phyloP scores from a whole-genome alignment of 1,140 invertebrate genomes.

The Elymnias hypermnestra region DNA sequence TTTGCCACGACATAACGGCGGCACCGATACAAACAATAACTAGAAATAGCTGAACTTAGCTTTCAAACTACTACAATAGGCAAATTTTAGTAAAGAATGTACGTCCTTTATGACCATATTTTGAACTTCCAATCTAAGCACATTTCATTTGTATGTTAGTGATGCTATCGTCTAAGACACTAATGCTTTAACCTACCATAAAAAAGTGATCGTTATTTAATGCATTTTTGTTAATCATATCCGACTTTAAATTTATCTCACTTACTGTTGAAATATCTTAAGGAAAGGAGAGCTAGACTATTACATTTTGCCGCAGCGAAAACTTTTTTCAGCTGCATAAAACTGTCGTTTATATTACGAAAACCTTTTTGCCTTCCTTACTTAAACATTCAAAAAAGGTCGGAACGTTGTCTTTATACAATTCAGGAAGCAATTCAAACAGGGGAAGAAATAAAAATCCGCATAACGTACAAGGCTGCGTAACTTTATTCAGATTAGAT shows the following conservation, averaged over 20 bases:
- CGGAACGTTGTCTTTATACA: slow-evolving; percentile 4
- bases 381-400: slow-evolving; percentile 2
- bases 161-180: too few species aligned
- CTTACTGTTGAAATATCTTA: too few species aligned
- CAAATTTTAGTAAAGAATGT: neutral
- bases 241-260: too few species aligned
- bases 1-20: slow-evolving; percentile 40
- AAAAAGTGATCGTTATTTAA: too few species aligned
- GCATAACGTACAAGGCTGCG: slow-evolving; percentile 4
- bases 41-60: slow-evolving; percentile 39
- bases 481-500: slow-evolving; percentile 23
- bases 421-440: slow-evolving; percentile 11
- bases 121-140: too few species aligned
- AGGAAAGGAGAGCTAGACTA: too few species aligned
- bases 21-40: slow-evolving; percentile 31
- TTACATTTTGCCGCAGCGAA: neutral
- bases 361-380: slow-evolving; percentile 2
- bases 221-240: too few species aligned
- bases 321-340: slow-evolving; percentile 1
- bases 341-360: slow-evolving; percentile 2
- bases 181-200: too few species aligned
- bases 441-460: slow-evolving; percentile 15
- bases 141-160: too few species aligned
- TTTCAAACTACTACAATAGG: slow-evolving; percentile 10
- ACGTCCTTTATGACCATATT: neutral